phyloP scores from a whole-genome alignment of 2,113 vertebrate species.

The Silurus meridionalis region DNA sequence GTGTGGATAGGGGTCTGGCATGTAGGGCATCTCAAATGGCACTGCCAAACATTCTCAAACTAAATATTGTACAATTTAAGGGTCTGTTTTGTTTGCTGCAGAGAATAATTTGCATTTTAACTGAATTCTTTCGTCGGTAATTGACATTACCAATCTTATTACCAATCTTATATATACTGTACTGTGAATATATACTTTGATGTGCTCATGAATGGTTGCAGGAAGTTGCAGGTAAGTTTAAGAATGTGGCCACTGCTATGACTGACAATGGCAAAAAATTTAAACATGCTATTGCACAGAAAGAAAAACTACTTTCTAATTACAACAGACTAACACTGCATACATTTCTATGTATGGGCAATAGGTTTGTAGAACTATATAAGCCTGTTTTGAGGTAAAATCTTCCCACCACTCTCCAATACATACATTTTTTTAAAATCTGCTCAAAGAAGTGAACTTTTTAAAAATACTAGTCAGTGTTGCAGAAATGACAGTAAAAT shows the following conservation, averaged over 20 bases:
- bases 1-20: too few relatives aligned
- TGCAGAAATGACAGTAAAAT: neutral
- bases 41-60: neutral
- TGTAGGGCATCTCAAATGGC: neutral
- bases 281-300: neutral
- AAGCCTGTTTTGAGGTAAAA: neutral
- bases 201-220: neutral
- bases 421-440: neutral
- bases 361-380: neutral
- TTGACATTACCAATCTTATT: neutral
- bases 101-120: neutral
- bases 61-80: slow-evolving; percentile 3
- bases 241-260: neutral
- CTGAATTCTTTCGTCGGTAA: neutral
- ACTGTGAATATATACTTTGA: neutral
- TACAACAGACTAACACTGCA: neutral
- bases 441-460: neutral
- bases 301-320: neutral
- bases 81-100: neutral
- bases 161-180: too few relatives aligned
- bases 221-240: neutral
- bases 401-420: neutral
- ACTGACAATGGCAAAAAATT: neutral
- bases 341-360: neutral
- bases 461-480: neutral